Conservation (phyloP, 2,888 invertebrate genomes). For the Uloborus plumipes region DNA sequence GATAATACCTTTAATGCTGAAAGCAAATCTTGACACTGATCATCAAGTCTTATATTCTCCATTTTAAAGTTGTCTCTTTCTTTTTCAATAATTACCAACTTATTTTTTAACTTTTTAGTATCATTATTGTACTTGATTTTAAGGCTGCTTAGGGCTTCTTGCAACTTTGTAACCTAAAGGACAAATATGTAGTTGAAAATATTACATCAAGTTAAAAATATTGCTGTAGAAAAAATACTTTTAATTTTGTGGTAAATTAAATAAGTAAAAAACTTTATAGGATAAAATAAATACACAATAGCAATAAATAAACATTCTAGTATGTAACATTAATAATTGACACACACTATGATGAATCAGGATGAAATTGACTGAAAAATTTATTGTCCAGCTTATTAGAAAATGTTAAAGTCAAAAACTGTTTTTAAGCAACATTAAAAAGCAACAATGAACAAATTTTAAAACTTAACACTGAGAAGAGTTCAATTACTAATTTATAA, state of each 20-base stretch:
- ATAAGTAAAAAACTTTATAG: too few species aligned
- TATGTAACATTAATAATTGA: not conserved
- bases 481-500: too few species aligned
- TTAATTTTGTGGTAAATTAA: not conserved
- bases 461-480: too few species aligned
- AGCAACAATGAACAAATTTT: too few species aligned
- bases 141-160: conserved; percentile 45
- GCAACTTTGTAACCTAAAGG: conserved; percentile 43
- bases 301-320: not conserved
- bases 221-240: not conserved
- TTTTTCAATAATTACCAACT: conserved; percentile 38
- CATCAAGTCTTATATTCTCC: conserved; percentile 39
- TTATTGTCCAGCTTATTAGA: too few species aligned
- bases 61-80: conserved; percentile 51
- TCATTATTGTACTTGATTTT: conserved; percentile 44
- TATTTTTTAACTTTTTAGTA: conserved; percentile 33
- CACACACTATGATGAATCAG: not conserved
- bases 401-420: too few species aligned
- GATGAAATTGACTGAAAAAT: too few species aligned
- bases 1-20: conserved; percentile 37
- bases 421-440: too few species aligned
- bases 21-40: conserved; percentile 49
- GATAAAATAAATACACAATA: too few species aligned
- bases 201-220: not conserved
- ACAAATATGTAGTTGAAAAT: not conserved